phyloP scores from a whole-genome alignment of 2,888 invertebrate genomes.

The Eustalomyia histrio region DNA sequence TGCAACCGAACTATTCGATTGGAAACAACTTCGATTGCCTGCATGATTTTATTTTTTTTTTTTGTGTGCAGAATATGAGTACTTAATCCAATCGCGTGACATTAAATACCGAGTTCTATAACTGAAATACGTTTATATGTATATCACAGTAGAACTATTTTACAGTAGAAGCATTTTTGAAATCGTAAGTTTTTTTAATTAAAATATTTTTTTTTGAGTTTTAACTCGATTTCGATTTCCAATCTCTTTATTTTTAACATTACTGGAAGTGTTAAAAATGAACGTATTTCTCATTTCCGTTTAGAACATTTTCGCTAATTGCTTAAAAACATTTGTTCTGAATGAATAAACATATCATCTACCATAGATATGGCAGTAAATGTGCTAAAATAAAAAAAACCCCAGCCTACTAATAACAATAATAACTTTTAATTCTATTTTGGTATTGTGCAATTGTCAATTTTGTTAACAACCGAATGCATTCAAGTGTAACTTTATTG shows the following conservation, averaged over 20 bases:
- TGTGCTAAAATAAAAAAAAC: conserved; percentile 34
- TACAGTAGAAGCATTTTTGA: too few species aligned
- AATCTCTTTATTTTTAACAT: neutral
- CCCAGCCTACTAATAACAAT: conserved; percentile 55
- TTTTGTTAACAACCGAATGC: conserved; percentile 71
- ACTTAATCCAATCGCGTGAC: too few species aligned
- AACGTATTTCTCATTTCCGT: conserved; percentile 23
- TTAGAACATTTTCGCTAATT: conserved; percentile 48
- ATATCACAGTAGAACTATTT: too few species aligned
- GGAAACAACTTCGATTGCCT: too few species aligned
- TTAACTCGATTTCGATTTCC: too few species aligned
- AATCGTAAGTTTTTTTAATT: too few species aligned
- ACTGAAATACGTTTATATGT: too few species aligned
- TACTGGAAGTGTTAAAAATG: neutral
- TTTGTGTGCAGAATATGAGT: too few species aligned
- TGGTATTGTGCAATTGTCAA: conserved; percentile 64
- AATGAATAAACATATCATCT: conserved; percentile 29
- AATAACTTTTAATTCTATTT: neutral
- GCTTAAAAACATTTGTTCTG: conserved; percentile 57
- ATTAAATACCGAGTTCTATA: too few species aligned
- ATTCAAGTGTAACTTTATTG: conserved; percentile 74
- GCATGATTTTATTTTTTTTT: too few species aligned
- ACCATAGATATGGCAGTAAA: neutral
- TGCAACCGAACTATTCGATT: too few species aligned
- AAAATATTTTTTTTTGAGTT: too few species aligned